Evolutionary conservation across 2,113 vertebrate species (phyloP).

Genomic region (Toxotes chatareus): DNA sequence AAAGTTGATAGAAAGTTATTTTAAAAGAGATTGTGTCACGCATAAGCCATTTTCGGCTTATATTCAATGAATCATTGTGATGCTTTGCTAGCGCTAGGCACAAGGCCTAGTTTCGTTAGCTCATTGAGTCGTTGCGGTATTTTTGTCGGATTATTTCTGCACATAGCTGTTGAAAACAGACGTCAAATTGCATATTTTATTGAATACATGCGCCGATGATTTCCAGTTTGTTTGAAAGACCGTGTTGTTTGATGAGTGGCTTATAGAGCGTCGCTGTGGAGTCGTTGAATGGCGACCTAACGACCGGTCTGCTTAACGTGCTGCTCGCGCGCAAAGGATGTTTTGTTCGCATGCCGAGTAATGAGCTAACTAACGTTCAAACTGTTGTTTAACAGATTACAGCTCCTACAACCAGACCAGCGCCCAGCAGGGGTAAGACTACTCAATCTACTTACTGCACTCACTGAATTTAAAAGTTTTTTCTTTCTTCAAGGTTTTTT

Average conservation of each 20-base stretch:
- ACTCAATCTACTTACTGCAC: no score
- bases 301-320: slow-evolving; percentile 14
- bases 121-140: background rate
- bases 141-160: background rate
- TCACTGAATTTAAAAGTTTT: no score
- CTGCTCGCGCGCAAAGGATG: slow-evolving; percentile 38
- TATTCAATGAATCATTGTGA: background rate
- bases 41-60: background rate
- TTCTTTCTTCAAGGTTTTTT: background rate
- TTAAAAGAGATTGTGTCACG: rapidly evolving
- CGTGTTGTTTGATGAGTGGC: background rate
- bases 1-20: rapidly evolving
- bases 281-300: slow-evolving; percentile 24
- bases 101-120: slow-evolving; percentile 54
- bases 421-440: slow-evolving; percentile 94
- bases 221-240: background rate
- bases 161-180: background rate
- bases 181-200: rapidly evolving
- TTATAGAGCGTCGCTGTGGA: no score
- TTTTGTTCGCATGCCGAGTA: background rate
- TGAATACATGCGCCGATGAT: background rate
- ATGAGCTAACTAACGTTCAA: rapidly evolving
- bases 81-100: background rate
- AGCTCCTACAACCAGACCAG: slow-evolving; percentile 94
- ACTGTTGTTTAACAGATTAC: slow-evolving; percentile 87